phyloP scores from a whole-genome alignment of 1,140 invertebrate species.

The Euschistus heros region DNA sequence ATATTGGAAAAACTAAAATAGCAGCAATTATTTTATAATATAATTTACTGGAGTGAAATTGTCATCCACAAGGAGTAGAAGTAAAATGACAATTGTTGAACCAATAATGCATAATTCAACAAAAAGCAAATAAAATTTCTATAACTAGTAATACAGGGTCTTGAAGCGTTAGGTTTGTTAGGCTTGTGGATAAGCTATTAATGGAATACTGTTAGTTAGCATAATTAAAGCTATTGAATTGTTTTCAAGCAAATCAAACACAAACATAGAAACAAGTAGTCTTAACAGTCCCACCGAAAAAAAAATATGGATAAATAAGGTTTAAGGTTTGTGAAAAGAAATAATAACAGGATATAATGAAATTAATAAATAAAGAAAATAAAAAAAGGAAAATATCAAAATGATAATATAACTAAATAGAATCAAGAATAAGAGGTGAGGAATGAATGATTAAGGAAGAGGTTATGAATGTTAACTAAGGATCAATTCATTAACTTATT shows the following conservation, averaged over 20 bases:
- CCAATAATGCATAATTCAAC: too few species aligned
- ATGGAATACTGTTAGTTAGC: too few species aligned
- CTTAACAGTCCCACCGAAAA: constrained; percentile 14
- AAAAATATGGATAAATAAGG: constrained; percentile 9
- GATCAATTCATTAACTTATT: too few species aligned
- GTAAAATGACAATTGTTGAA: too few species aligned
- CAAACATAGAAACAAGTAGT: not conserved
- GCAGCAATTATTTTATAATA: too few species aligned
- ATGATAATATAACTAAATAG: not conserved
- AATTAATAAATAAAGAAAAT: not conserved
- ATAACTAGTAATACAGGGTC: too few species aligned
- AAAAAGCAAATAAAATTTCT: too few species aligned
- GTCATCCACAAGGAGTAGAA: too few species aligned
- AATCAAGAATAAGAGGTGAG: not conserved
- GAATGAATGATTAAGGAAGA: not conserved
- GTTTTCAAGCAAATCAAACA: not conserved
- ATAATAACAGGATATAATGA: not conserved
- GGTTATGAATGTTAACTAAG: not conserved
- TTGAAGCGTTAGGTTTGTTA: too few species aligned
- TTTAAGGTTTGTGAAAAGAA: not conserved
- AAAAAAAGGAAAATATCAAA: not conserved
- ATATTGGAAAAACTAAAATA: too few species aligned
- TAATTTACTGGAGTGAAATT: too few species aligned
- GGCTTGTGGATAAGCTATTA: too few species aligned
- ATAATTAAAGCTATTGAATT: constrained; percentile 1